These are phyloP conservation scores for Cepaea hortensis DNA, from an alignment of 2,888 invertebrate genomes.

Conservation along the genomic window DNA sequence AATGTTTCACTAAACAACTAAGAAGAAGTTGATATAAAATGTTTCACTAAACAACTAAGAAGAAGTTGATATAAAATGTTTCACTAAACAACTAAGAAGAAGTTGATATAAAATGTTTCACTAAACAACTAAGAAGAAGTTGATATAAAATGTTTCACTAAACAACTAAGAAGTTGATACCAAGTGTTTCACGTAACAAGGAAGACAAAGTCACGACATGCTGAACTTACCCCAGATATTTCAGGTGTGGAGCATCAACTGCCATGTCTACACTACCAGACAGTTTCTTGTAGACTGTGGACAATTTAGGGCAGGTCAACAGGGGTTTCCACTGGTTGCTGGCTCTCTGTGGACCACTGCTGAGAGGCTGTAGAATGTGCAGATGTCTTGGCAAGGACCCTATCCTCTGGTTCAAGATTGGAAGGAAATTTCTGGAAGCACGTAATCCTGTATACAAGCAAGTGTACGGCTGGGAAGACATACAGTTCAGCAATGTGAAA, in stretches of 20 bases:
- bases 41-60: too few species aligned
- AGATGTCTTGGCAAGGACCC: background rate
- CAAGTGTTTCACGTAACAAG: background rate
- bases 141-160: too few species aligned
- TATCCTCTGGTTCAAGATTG: background rate
- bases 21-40: too few species aligned
- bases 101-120: background rate
- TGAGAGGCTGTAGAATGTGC: background rate
- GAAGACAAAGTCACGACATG: background rate
- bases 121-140: background rate
- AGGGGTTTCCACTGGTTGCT: background rate
- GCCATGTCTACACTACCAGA: conserved; percentile 4
- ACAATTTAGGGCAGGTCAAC: background rate
- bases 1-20: too few species aligned
- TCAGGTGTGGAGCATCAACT: conserved; percentile 12
- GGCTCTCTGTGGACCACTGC: background rate
- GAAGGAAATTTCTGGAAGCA: background rate
- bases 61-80: too few species aligned
- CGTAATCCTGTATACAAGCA: background rate
- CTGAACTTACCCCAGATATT: conserved; percentile 23
- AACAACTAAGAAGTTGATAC: background rate
- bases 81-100: too few species aligned
- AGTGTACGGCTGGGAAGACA: background rate
- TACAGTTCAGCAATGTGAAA: background rate
- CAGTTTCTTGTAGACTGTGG: background rate